phyloP scores from a whole-genome alignment of 2,797 vertebrate genomes.

The Anisognathus igniventris region DNA sequence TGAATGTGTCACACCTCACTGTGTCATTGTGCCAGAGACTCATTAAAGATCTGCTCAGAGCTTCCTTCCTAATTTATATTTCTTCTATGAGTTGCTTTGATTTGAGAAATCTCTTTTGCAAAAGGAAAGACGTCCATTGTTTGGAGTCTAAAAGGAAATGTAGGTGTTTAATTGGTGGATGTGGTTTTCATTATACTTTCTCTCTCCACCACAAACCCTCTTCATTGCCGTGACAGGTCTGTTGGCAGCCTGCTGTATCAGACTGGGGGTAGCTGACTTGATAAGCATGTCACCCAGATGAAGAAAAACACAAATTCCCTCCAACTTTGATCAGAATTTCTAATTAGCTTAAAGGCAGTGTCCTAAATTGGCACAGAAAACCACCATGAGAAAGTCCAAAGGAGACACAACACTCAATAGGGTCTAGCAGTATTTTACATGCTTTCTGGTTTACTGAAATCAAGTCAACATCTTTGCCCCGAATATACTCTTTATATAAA shows the following conservation, averaged over 20 bases:
- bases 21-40: neutral
- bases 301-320: slow-evolving; percentile 33
- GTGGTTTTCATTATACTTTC: slow-evolving; percentile 33
- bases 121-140: slow-evolving; percentile 9
- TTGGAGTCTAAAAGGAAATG: slow-evolving; percentile 46
- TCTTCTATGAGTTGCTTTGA: slow-evolving; percentile 16
- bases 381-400: neutral
- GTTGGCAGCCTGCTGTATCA: slow-evolving; percentile 39
- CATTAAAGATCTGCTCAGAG: slow-evolving; percentile 40
- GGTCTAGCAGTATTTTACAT: neutral
- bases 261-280: slow-evolving; percentile 36
- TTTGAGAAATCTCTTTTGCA: slow-evolving; percentile 30
- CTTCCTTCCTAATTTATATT: slow-evolving; percentile 29
- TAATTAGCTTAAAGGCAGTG: slow-evolving; percentile 13
- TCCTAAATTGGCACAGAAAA: slow-evolving; percentile 16
- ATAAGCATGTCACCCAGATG: neutral
- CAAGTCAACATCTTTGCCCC: neutral
- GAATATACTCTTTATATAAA: slow-evolving; percentile 8
- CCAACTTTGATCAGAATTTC: slow-evolving; percentile 28
- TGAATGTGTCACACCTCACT: neutral
- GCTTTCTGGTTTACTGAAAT: neutral
- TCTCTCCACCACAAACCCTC: slow-evolving; percentile 10
- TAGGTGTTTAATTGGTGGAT: slow-evolving; percentile 53
- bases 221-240: slow-evolving; percentile 37
- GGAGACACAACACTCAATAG: neutral